Conservation (phyloP, 2,113 vertebrate species). For the Thunnus maccoyii region DNA sequence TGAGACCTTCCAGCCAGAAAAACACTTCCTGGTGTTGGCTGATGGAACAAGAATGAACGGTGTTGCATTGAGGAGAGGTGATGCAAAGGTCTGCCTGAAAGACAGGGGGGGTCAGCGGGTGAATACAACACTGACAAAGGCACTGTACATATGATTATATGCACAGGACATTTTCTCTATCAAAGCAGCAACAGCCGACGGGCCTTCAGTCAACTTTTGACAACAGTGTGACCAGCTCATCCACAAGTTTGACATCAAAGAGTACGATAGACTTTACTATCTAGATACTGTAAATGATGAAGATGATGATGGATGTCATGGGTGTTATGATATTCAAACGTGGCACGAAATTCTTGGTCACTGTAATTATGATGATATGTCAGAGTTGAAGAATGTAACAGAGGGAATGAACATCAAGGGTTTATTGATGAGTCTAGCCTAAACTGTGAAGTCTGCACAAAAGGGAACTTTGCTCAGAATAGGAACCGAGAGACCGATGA, state of each 20-base stretch:
- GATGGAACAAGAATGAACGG: neutral
- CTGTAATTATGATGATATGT: slow-evolving; percentile 40
- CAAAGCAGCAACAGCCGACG: slow-evolving; percentile 19
- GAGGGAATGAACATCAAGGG: slow-evolving; percentile 35
- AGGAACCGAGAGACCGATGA: neutral
- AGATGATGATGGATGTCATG: neutral
- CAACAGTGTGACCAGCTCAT: too few species aligned
- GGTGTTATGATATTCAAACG: slow-evolving; percentile 34
- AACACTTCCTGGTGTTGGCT: neutral
- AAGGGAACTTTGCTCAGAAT: neutral
- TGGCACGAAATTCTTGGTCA: slow-evolving; percentile 31
- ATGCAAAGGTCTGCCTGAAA: neutral
- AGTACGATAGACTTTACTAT: neutral
- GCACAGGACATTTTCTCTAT: slow-evolving; percentile 38
- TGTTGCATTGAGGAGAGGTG: neutral
- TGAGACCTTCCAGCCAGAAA: neutral
- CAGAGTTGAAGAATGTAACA: slow-evolving; percentile 26
- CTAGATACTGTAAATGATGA: neutral
- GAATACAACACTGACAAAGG: neutral
- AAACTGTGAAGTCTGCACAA: slow-evolving; percentile 18
- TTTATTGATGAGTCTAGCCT: neutral
- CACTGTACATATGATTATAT: slow-evolving; percentile 11
- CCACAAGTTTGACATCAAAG: neutral
- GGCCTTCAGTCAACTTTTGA: neutral
- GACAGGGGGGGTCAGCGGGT: neutral